Percentiles rank a stretch among this genome's conserved stretches.
Evolutionary conservation across 2,797 vertebrate species (phyloP).

Genomic region (Schizopygopsis malacanthus): DNA sequence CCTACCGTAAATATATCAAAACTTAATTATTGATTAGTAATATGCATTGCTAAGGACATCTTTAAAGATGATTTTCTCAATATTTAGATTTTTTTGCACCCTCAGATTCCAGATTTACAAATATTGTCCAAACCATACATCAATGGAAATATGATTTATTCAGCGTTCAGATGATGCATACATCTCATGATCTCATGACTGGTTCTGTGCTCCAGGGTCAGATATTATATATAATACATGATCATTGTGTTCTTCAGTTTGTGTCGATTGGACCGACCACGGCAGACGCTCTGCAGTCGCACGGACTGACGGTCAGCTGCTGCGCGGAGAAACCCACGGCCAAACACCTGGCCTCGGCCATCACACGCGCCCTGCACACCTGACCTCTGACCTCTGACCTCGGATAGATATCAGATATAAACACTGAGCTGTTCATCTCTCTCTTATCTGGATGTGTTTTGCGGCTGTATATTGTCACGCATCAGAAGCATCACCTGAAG

Average conservation of each 20-base stretch:
- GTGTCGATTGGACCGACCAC: conserved; percentile 91
- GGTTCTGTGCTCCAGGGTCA: too few species aligned
- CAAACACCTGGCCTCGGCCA: conserved; percentile 77
- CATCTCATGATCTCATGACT: conserved; percentile 63
- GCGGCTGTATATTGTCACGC: background rate
- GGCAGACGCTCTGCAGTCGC: conserved; percentile 77
- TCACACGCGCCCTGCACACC: conserved; percentile 71
- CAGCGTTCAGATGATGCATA: background rate
- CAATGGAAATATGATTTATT: too few species aligned
- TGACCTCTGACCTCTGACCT: conserved; percentile 48
- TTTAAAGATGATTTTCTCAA: too few species aligned
- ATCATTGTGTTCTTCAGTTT: conserved; percentile 75
- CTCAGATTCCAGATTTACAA: too few species aligned
- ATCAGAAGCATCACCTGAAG: background rate
- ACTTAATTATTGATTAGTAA: too few species aligned
- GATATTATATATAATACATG: background rate
- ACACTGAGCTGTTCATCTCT: background rate
- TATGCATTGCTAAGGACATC: conserved; percentile 23
- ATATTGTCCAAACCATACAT: too few species aligned
- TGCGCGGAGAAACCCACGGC: conserved; percentile 84
- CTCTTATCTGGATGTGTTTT: background rate
- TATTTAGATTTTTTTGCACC: too few species aligned
- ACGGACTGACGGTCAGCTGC: conserved; percentile 82
- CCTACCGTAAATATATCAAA: too few species aligned
- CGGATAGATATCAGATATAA: background rate